phyloP scores from a whole-genome alignment of 2,797 vertebrate genomes.

The Pseudotriccus pelzelni region DNA sequence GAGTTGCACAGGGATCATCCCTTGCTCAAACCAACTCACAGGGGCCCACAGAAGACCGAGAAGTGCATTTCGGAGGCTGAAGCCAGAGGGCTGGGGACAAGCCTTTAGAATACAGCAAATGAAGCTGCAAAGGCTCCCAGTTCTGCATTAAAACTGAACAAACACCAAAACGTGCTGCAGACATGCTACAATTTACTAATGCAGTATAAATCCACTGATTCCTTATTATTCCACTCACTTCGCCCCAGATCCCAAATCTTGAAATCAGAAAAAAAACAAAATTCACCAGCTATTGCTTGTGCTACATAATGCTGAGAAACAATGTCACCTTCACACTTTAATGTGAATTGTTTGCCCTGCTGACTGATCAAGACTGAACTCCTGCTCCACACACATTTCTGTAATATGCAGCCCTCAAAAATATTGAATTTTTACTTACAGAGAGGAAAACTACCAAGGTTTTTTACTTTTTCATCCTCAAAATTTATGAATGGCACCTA shows the following conservation, averaged over 20 bases:
- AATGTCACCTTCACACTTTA: not conserved
- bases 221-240: not conserved
- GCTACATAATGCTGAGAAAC: not conserved
- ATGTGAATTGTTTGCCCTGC: not conserved
- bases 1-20: not conserved
- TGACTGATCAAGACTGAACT: accelerated
- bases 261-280: not conserved
- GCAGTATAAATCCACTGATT: not conserved
- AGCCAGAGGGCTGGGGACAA: not conserved
- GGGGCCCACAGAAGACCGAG: not conserved
- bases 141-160: not conserved
- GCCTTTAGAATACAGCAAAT: not conserved
- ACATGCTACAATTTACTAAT: not conserved
- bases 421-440: not conserved
- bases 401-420: not conserved
- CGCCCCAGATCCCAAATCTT: not conserved
- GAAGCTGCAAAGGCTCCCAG: not conserved
- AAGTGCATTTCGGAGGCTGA: not conserved
- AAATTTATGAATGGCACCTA: not conserved
- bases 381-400: not conserved
- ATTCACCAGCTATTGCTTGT: too few species aligned
- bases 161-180: not conserved
- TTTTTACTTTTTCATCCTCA: not conserved
- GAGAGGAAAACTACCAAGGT: not conserved
- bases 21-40: not conserved